Evolutionary conservation across 2,113 vertebrate genomes (phyloP).

Genomic region (Podilymbus podiceps): DNA sequence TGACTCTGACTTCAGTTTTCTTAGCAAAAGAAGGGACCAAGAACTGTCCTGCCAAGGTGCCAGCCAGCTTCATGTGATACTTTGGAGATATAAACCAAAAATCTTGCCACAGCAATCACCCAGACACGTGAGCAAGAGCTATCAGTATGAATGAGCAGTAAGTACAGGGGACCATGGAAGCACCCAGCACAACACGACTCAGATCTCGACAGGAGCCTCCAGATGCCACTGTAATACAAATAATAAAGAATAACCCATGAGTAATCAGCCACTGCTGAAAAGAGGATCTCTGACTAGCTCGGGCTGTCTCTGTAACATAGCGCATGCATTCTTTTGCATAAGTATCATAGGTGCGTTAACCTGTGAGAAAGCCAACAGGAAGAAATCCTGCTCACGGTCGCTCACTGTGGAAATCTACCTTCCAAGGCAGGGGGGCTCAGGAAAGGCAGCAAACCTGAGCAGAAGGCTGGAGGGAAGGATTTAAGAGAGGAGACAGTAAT

Average conservation of each 20-base stretch:
- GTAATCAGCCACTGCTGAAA: constrained; percentile 19
- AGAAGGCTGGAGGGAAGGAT: background rate
- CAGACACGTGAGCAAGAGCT: background rate
- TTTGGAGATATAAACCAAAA: background rate
- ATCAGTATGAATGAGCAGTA: background rate
- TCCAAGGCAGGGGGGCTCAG: background rate
- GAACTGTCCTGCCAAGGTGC: background rate
- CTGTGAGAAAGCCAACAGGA: background rate
- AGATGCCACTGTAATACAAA: constrained; percentile 23
- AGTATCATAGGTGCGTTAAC: background rate
- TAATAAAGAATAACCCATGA: constrained; percentile 33
- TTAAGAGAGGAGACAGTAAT: background rate
- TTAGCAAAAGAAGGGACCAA: background rate
- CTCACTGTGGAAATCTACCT: background rate
- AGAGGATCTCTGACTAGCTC: background rate
- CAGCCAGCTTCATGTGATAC: background rate
- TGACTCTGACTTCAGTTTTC: background rate
- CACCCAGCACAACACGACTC: background rate
- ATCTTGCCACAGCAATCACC: background rate
- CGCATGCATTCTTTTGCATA: background rate
- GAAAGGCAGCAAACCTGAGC: background rate
- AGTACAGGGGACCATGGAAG: background rate
- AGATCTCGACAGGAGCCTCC: background rate
- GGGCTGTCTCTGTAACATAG: background rate
- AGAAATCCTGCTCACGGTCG: background rate